Evolutionary conservation across 2,113 vertebrate genomes (phyloP).

Genomic region (Tragelaphus scriptus): DNA sequence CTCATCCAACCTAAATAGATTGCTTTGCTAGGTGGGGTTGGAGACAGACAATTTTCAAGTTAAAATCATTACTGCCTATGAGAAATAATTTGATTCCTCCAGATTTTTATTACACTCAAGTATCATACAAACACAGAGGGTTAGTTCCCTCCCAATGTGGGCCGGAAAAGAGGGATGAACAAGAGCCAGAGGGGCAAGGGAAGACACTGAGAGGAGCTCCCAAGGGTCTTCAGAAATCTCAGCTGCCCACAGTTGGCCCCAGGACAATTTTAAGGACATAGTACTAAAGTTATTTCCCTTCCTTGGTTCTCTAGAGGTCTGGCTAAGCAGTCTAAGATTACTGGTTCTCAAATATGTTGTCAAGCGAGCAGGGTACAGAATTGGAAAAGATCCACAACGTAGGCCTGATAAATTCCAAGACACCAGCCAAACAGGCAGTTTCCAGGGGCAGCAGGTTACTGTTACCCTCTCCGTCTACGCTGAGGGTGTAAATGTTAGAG

Average conservation of each 20-base stretch:
- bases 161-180: neutral
- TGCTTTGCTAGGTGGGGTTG: neutral
- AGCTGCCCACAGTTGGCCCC: neutral
- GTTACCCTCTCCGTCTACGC: constrained; percentile 40
- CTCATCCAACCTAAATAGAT: neutral
- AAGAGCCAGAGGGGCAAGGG: neutral
- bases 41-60: neutral
- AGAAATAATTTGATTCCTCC: constrained; percentile 7
- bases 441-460: constrained; percentile 62
- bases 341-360: constrained; percentile 63
- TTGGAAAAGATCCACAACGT: constrained; percentile 58
- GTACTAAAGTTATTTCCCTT: constrained; percentile 20
- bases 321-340: constrained; percentile 55
- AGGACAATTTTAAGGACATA: neutral
- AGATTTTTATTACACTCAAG: neutral
- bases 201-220: neutral
- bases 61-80: neutral
- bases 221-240: neutral
- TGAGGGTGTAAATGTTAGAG: constrained; percentile 61
- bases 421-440: constrained; percentile 59
- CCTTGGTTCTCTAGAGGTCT: constrained; percentile 40
- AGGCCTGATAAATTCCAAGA: constrained; percentile 66
- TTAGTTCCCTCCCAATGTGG: neutral
- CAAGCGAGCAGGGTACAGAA: constrained; percentile 63
- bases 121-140: neutral